These are phyloP conservation scores for Chaunax sp. DNA, from an alignment of 2,797 vertebrate species.

Conservation along the genomic window DNA sequence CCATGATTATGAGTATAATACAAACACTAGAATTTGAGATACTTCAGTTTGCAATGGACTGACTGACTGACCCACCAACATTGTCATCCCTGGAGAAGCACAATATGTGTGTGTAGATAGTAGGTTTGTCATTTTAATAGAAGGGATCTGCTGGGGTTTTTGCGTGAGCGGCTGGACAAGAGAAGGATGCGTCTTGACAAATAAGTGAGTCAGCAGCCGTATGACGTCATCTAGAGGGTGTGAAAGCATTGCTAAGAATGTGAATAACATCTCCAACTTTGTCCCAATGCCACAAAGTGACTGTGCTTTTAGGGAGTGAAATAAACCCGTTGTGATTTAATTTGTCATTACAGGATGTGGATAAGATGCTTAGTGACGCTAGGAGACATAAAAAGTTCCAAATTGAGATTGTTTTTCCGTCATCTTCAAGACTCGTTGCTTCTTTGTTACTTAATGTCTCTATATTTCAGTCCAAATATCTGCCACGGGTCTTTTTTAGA, in stretches of 20 bases:
- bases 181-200: too few species aligned
- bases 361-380: too few species aligned
- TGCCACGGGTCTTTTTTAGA: not conserved
- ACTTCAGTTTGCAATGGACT: not conserved
- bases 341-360: constrained; percentile 3
- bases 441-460: not conserved
- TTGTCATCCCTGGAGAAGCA: not conserved
- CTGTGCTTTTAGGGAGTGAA: constrained; percentile 6
- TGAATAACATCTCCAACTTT: too few species aligned
- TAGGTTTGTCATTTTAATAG: too few species aligned
- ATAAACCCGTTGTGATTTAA: constrained; percentile 18
- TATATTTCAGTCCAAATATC: constrained; percentile 6
- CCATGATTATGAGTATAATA: not conserved
- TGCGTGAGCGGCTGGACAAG: too few species aligned
- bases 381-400: constrained; percentile 6
- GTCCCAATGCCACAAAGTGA: constrained; percentile 17
- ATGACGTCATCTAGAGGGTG: constrained; percentile 2
- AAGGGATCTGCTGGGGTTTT: constrained; percentile 6
- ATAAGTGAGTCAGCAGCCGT: constrained; percentile 31
- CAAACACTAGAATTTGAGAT: too few species aligned
- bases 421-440: not conserved
- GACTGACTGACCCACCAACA: not conserved
- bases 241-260: constrained; percentile 45
- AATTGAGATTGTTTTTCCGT: not conserved
- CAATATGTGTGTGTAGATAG: not conserved